Evolutionary conservation across 2,888 invertebrate species (phyloP).

Genomic region (Drosophila silvestris): DNA sequence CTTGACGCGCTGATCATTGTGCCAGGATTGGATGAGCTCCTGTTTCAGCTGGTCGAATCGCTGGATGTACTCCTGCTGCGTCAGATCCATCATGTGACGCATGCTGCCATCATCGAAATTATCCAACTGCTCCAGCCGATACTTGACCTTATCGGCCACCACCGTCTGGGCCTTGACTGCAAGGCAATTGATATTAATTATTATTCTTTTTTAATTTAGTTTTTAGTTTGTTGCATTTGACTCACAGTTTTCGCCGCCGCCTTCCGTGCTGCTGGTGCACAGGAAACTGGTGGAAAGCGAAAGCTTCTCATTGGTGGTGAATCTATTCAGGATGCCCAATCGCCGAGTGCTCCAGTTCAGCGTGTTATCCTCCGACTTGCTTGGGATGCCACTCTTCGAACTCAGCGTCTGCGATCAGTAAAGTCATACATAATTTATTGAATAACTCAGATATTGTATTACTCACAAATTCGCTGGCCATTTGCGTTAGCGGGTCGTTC

Average conservation of each 20-base stretch:
- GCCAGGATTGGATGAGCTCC: slow-evolving; percentile 96
- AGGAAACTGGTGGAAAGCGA: slow-evolving; percentile 95
- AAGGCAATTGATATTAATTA: not conserved
- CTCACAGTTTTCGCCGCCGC: slow-evolving; percentile 88
- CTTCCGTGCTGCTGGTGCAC: slow-evolving; percentile 86
- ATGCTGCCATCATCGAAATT: slow-evolving; percentile 96
- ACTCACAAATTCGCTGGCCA: slow-evolving; percentile 85
- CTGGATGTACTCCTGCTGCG: slow-evolving; percentile 96
- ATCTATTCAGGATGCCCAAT: slow-evolving; percentile 93
- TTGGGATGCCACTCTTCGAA: slow-evolving; percentile 56
- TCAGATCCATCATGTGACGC: slow-evolving; percentile 94
- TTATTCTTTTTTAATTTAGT: not conserved
- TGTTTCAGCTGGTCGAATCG: slow-evolving; percentile 96
- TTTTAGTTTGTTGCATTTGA: not conserved
- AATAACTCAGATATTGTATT: not conserved
- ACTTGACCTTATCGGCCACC: slow-evolving; percentile 93
- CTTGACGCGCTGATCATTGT: slow-evolving; percentile 96
- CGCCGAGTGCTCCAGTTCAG: slow-evolving; percentile 92
- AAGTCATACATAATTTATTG: slow-evolving; percentile 1
- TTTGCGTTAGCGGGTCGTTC: slow-evolving; percentile 89
- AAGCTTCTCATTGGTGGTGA: slow-evolving; percentile 96
- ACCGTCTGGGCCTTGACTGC: slow-evolving; percentile 92
- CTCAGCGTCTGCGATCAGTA: slow-evolving; percentile 38
- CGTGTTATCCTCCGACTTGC: slow-evolving; percentile 83
- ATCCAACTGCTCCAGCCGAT: slow-evolving; percentile 96